These are phyloP conservation scores for Catostomus latipinnis DNA, from an alignment of 2,797 vertebrate species.

Conservation along the genomic window DNA sequence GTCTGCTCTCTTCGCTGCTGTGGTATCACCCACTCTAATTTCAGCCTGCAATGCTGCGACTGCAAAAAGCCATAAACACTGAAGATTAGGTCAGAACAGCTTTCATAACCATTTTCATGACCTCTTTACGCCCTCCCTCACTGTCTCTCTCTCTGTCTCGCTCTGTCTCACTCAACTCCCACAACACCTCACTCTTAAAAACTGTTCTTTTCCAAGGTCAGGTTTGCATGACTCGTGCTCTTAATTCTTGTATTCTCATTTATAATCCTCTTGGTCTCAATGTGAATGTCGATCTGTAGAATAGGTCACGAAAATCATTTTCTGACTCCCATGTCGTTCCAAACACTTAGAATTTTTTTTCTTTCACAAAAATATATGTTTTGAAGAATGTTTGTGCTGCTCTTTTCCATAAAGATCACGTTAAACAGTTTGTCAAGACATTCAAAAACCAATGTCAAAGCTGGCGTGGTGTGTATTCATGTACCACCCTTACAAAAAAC, in stretches of 20 bases:
- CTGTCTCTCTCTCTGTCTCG: conserved; percentile 45
- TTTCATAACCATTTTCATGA: conserved; percentile 79
- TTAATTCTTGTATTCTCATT: conserved; percentile 26
- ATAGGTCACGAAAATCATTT: not conserved
- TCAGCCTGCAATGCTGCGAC: conserved; percentile 71
- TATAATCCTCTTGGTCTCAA: conserved; percentile 10
- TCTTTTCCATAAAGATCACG: not conserved
- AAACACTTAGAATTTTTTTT: not conserved
- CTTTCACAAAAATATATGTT: not conserved
- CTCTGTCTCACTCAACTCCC: conserved; percentile 55
- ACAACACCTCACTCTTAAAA: conserved; percentile 57
- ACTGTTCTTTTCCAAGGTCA: conserved; percentile 32
- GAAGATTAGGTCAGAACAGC: conserved; percentile 80
- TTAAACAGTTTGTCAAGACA: too few relatives aligned
- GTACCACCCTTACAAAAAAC: too few relatives aligned
- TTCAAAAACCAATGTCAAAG: too few relatives aligned
- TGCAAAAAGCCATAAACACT: conserved; percentile 74
- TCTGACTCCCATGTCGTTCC: not conserved
- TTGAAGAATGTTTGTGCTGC: not conserved
- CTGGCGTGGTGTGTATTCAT: too few relatives aligned
- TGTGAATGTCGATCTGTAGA: conserved; percentile 7
- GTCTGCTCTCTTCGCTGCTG: conserved; percentile 59
- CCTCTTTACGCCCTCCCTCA: conserved; percentile 68
- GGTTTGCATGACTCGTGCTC: conserved; percentile 25
- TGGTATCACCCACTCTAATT: conserved; percentile 76